These are phyloP conservation scores for Lymantria monacha DNA, from an alignment of 2,888 invertebrate genomes.

Conservation along the genomic window DNA sequence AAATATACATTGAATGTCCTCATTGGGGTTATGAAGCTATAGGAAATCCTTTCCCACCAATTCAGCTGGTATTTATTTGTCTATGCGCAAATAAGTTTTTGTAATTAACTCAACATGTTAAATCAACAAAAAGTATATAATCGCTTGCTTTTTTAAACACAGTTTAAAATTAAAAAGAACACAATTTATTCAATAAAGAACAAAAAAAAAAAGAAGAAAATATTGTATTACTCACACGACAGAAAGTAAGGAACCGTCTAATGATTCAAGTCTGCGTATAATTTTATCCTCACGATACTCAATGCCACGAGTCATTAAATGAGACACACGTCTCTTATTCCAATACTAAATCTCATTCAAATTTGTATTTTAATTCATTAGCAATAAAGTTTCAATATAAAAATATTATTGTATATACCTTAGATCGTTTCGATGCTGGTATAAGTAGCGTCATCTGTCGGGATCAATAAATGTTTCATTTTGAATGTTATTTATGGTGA, in stretches of 20 bases:
- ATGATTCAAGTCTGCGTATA: constrained; percentile 31
- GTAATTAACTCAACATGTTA: too few species aligned
- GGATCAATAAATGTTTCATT: constrained; percentile 50
- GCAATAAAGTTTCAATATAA: neutral
- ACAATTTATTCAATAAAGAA: neutral
- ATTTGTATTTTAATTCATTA: neutral
- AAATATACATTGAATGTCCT: too few species aligned
- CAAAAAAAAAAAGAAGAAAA: neutral
- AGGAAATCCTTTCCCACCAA: too few species aligned
- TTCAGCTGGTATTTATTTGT: too few species aligned
- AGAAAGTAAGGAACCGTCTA: constrained; percentile 22
- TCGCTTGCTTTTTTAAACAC: neutral
- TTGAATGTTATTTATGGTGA: constrained; percentile 30
- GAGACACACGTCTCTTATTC: constrained; percentile 19
- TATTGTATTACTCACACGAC: constrained; percentile 21
- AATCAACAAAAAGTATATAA: too few species aligned
- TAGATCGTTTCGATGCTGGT: constrained; percentile 5
- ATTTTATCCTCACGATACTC: constrained; percentile 34
- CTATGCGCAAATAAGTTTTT: too few species aligned
- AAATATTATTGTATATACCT: neutral
- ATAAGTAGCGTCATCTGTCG: constrained; percentile 51
- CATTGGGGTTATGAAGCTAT: too few species aligned
- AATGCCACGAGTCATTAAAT: constrained; percentile 29
- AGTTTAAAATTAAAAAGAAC: neutral
- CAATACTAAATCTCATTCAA: constrained; percentile 14